A percentile compares a stretch with the other conserved stretches of the same genome.
Conservation (phyloP, 2,888 invertebrate genomes). For the Zaprionus obscuricornis region DNA sequence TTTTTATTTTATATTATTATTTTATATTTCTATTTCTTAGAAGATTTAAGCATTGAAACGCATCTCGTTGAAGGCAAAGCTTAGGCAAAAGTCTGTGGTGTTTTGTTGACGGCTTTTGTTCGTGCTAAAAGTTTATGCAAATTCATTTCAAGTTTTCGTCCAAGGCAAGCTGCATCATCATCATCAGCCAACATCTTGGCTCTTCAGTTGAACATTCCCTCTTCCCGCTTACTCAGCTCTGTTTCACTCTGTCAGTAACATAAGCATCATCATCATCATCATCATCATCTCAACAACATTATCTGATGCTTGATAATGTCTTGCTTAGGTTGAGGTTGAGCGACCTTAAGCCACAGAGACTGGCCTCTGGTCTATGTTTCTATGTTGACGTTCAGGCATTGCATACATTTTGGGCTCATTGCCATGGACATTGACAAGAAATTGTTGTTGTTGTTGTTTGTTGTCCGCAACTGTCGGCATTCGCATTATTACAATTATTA, state of each 20-base stretch:
- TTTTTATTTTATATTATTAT: too few species aligned
- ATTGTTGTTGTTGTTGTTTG: slow-evolving; percentile 31
- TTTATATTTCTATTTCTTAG: too few species aligned
- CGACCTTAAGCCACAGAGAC: slow-evolving; percentile 47
- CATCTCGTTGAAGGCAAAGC: slow-evolving; percentile 22
- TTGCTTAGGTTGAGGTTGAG: slow-evolving; percentile 48
- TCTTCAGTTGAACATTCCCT: neutral
- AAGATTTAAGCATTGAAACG: too few species aligned
- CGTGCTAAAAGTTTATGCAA: slow-evolving; percentile 70
- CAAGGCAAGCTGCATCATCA: slow-evolving; percentile 38
- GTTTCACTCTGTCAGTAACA: slow-evolving; percentile 17
- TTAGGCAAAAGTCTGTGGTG: slow-evolving; percentile 16
- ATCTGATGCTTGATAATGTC: slow-evolving; percentile 49
- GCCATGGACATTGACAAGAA: slow-evolving; percentile 23
- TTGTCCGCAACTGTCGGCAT: slow-evolving; percentile 70
- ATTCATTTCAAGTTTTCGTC: slow-evolving; percentile 67
- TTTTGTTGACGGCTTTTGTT: slow-evolving; percentile 37
- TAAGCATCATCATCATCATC: slow-evolving; percentile 10
- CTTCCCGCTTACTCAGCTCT: neutral
- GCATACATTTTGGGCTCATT: slow-evolving; percentile 42
- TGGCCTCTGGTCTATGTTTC: slow-evolving; percentile 22
- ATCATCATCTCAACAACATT: slow-evolving; percentile 33
- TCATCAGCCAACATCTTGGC: neutral
- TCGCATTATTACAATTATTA: slow-evolving; percentile 76
- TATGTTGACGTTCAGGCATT: slow-evolving; percentile 18